Base-by-base conservation (phyloP, 2,113 vertebrate species). In the Thunnus thynnus region DNA sequence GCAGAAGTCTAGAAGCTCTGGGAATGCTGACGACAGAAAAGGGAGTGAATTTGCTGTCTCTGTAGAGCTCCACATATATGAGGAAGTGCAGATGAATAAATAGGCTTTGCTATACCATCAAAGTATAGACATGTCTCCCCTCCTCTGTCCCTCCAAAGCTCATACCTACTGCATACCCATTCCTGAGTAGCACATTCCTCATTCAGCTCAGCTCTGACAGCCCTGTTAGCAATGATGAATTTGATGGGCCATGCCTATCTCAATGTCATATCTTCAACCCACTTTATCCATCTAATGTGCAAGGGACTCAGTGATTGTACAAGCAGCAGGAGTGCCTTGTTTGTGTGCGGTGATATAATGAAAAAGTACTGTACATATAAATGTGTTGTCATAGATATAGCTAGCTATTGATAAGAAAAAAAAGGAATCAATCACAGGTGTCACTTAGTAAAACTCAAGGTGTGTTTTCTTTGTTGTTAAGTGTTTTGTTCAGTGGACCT, bases 141-240 rank as follows among this genome's bases (percentile, higher is more conserved):
- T 9, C 22, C 25, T 58, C 54, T 74, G 56, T 64, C 46, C 52
- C 56, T 72, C 65, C 57, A 18, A 62, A 68, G 11, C 52, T 17
- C 16, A 13, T 17, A 44, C 54, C 63, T 56, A 47, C 47, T 46
- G 32, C 17, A 22, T 25, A 76, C 64, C 18, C 60, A 25, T 75
- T 52, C 41, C 71, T 25, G 54, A 80, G 76, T 4, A 78, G 67
- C 63, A 36, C 69, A 86, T 84, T 91, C 80, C 11, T 84, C 60
- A 91, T 91, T 85, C 86, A 87, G 84, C 87, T 89, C 87, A 78
- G 82, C 84, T 71, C 72, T 76, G 80, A 84, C 82, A 73, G 81
- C 66, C 57, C 73, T 75, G 76, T 86, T 83, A 78, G 80, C 54
- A 46, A 68, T 90, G 84, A 80, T 56, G 10, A 61, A 88, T 84